Evolutionary conservation across 2,888 invertebrate genomes (phyloP), one percentile per base, ranked within the genome.

Genomic region (Zonitis immaculata): DNA sequence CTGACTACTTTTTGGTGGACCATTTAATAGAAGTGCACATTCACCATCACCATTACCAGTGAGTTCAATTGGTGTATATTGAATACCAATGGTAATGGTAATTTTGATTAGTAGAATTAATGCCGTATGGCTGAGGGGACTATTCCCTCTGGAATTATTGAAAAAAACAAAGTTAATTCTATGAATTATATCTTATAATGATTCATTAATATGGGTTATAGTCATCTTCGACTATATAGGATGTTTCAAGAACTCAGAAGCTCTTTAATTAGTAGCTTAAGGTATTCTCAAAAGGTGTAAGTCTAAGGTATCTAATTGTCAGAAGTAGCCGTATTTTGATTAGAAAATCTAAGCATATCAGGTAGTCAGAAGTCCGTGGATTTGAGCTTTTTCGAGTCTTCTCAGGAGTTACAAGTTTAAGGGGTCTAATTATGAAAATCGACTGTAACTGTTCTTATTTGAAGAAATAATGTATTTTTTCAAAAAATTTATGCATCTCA

Each of bases 1-100:
- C 12, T 86, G 83, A 52, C 88, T 90, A 60, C 89, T 87, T 66
- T 89, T 82, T 51, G 89, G 89, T 0, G 88, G 88, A 9, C 90
- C 88, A 58, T 84, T 81, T 58, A 93, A 78, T 65, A 90, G 78
- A 42, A 92, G 78, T 6, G 92, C 92, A 75, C 92, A 92, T 67
- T 91, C 90, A 14, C 69, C 68, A 46, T 72, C 69, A 18, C 68
- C 70, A 44, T 64, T 65, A 22, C 67, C 65, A 1, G 63, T 63
- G 7, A 73, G 44, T 43, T 75, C 74, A 6, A 75, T 49, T 2
- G 73, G 72, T 30, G 72, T 69, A 49, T 69, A 74, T 57, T 76
- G 76, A 42, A 76, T 69, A 42, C 66, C 54, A 8, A 49, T 27
- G 4, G 52, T 58, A 50, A 58, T 32, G 18, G 47, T 45, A 16